A percentile compares a stretch with the other conserved stretches of the same genome.
Conservation (phyloP, 2,797 vertebrate genomes). For the Streptopelia turtur region DNA sequence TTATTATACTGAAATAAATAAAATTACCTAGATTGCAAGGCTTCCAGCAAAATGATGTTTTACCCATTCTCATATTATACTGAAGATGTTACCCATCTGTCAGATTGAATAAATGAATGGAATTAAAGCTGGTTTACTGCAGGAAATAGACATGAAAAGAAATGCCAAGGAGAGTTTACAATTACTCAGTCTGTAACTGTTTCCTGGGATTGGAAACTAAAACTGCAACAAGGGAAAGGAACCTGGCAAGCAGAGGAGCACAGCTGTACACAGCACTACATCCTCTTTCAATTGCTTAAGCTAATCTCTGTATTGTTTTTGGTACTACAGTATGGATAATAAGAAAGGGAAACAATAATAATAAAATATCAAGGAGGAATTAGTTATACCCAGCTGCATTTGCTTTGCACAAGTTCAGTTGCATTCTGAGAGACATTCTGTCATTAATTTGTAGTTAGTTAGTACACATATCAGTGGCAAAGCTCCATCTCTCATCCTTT, state of each 20-base stretch:
- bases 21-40: constrained; percentile 24
- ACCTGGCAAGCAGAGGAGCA: neutral
- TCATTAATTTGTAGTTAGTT: neutral
- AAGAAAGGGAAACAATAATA: neutral
- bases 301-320: neutral
- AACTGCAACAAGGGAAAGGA: neutral
- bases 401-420: neutral
- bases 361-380: neutral
- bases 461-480: neutral
- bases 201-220: neutral
- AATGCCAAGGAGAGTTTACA: neutral
- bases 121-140: constrained; percentile 26
- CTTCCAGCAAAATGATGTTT: constrained; percentile 36
- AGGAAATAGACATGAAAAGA: neutral
- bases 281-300: neutral
- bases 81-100: neutral
- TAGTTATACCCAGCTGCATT: neutral
- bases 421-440: neutral
- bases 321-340: neutral
- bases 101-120: constrained; percentile 10
- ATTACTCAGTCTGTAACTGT: constrained; percentile 3
- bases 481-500: neutral
- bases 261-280: neutral
- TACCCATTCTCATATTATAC: neutral
- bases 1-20: constrained; percentile 46